Conservation (phyloP, 2,797 vertebrate genomes). For the Cirrhinus molitorella region DNA sequence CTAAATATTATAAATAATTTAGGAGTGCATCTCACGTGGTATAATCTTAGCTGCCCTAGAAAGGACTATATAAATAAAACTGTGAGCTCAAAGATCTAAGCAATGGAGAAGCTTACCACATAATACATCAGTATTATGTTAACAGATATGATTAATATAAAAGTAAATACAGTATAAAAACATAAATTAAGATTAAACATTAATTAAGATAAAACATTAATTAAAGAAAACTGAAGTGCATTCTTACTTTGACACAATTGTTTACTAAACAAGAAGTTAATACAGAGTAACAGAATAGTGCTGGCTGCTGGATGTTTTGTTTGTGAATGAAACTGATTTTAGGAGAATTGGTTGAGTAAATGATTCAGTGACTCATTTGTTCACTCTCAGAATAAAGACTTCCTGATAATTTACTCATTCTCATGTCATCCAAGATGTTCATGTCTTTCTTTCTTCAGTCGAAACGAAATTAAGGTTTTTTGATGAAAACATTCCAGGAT, state of each 20-base stretch:
- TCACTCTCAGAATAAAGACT: neutral
- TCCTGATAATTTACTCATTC: no score
- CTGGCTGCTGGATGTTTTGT: neutral
- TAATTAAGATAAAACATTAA: neutral
- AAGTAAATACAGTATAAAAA: neutral
- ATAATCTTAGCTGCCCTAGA: neutral
- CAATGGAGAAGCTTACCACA: no score
- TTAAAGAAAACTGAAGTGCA: no score
- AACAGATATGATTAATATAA: neutral
- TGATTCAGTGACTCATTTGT: neutral
- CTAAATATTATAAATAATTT: neutral
- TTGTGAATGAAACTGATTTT: neutral
- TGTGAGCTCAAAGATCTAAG: neutral
- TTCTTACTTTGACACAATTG: neutral
- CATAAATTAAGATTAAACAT: neutral
- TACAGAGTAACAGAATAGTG: neutral
- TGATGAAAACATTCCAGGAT: no score
- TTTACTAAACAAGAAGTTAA: neutral
- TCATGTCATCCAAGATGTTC: no score
- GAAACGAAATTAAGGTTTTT: no score
- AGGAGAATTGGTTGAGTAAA: neutral
- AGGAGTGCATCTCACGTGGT: neutral
- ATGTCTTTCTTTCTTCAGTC: no score
- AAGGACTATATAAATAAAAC: conserved; percentile 6
- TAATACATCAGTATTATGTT: neutral